A percentile compares a stretch with the other conserved stretches of the same genome.
phyloP scores from a whole-genome alignment of 1,140 invertebrate species.

The Vanessa atalanta region DNA sequence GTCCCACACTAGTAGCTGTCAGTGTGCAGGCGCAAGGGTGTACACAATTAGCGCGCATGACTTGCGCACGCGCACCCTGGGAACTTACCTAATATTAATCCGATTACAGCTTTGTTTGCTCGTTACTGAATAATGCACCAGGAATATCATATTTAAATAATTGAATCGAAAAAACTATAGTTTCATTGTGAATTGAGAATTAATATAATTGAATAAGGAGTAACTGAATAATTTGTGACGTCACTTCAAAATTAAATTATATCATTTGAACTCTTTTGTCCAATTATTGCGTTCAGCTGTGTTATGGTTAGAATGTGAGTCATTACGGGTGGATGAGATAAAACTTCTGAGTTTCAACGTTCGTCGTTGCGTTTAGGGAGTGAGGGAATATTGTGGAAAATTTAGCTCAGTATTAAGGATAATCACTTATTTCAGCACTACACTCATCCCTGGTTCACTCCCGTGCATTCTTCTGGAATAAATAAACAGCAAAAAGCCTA shows the following conservation, averaged over 20 bases:
- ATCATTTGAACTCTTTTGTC: neutral
- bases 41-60: constrained; percentile 54
- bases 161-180: neutral
- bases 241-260: neutral
- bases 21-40: constrained; percentile 20
- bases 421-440: too few relatives aligned
- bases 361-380: too few relatives aligned
- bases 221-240: neutral
- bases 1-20: constrained; percentile 17
- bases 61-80: constrained; percentile 42
- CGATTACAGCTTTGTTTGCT: constrained; percentile 40
- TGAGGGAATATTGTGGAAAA: too few relatives aligned
- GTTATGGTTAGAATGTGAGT: too few relatives aligned
- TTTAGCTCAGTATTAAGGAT: too few relatives aligned
- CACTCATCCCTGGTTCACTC: too few relatives aligned
- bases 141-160: constrained; percentile 3
- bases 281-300: too few relatives aligned
- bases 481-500: too few relatives aligned
- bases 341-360: too few relatives aligned
- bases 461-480: too few relatives aligned
- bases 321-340: too few relatives aligned
- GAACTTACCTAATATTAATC: constrained; percentile 38
- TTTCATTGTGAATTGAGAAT: neutral
- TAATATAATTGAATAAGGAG: neutral
- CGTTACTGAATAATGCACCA: constrained; percentile 15